Evolutionary conservation across 2,113 vertebrate genomes (phyloP), one percentile per base, ranked within the genome.

Genomic region (Rhombomys opimus): DNA sequence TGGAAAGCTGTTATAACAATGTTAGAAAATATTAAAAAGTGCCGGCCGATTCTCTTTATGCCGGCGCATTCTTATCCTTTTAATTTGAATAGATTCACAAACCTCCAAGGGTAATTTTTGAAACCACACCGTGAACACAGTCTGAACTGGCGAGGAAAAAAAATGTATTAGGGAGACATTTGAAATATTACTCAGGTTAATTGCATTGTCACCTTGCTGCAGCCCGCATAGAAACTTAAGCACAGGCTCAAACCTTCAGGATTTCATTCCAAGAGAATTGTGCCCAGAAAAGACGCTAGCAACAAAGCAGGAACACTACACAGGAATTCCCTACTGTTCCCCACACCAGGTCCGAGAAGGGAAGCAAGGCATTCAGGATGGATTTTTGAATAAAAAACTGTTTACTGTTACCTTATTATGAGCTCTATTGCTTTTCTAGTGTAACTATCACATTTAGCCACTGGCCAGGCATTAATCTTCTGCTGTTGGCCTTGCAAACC

Each of bases 121-220:
- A 94, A 89, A 92, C 61, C 65, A 92, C 75, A 52, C 67, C 65
- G 46, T 92, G 86, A 92, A 46, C 25, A 15, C 46, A 72, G 81
- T 92, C 61, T 95, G 46, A 93, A 95, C 85, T 90, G 52, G n/a
- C 72, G 95, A 93, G 77, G 87, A 52, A 52, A 41, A 50, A 59
- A 27, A 41, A 35, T 52, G 68, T 59, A 81, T 90, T 70, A 96
- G 88, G 41, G 38, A 89, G 87, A 94, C 38, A 94, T 95, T 84
- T 93, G 75, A 93, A 86, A 80, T 76, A 87, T 93, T 95, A 75
- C 75, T 94, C 70, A 92, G 87, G 95, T 96, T 96, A 96, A 97
- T 94, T 93, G 75, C 63, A 81, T 89, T 67, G 46, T 89, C 91
- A 95, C 85, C 78, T 95, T 89, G 61, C 68, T 95, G 67, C 91